Conservation (phyloP, 2,113 vertebrate species). For the Arothron firmamentum region DNA sequence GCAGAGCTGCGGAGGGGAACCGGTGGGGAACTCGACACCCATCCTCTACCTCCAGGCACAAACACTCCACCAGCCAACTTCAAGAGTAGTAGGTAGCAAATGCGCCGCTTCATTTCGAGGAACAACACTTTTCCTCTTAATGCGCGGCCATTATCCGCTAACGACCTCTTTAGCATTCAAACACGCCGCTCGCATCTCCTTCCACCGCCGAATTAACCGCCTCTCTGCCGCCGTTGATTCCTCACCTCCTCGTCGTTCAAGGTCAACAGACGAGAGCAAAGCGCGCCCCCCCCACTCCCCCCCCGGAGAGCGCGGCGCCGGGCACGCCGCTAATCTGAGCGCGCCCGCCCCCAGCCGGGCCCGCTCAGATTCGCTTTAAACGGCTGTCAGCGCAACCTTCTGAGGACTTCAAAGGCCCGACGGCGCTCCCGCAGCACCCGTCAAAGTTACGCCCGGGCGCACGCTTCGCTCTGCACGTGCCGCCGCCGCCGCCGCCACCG, state of each 20-base stretch:
- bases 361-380: constrained; percentile 47
- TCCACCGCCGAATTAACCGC: constrained; percentile 4
- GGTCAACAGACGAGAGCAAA: constrained; percentile 51
- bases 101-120: constrained; percentile 64
- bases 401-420: constrained; percentile 66
- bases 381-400: constrained; percentile 30
- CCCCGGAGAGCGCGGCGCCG: constrained; percentile 23
- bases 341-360: constrained; percentile 50
- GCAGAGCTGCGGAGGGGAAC: constrained; percentile 72
- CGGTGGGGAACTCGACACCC: constrained; percentile 69
- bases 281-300: no score
- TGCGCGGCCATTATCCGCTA: constrained; percentile 61
- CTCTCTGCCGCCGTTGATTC: constrained; percentile 21
- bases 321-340: constrained; percentile 44
- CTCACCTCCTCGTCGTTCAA: constrained; percentile 44
- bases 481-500: no score
- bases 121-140: constrained; percentile 47
- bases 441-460: background rate
- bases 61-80: constrained; percentile 65
- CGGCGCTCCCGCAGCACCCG: background rate
- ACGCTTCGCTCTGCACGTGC: background rate
- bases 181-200: constrained; percentile 54
- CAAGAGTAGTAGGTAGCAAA: constrained; percentile 58
- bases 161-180: constrained; percentile 69
- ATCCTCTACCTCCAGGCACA: constrained; percentile 70